Conservation (phyloP, 2,113 vertebrate genomes). For the Thamnophis sirtalis region DNA sequence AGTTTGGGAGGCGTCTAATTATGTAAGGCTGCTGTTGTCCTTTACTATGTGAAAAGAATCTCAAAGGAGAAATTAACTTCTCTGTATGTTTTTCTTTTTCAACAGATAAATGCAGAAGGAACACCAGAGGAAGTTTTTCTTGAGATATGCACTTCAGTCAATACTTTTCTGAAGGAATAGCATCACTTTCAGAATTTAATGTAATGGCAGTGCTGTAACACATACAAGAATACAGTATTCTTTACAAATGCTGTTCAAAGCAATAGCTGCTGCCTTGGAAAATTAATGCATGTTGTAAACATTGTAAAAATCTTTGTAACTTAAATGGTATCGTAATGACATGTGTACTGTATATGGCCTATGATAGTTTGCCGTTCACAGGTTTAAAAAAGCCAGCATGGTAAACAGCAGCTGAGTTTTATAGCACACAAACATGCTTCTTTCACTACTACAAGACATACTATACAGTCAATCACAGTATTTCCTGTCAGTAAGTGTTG, state of each 20-base stretch:
- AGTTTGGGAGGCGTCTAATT: background rate
- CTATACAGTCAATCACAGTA: slow-evolving; percentile 31
- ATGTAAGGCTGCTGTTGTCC: background rate
- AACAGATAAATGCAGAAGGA: slow-evolving; percentile 86
- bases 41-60: background rate
- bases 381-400: slow-evolving; percentile 30
- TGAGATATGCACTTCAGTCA: slow-evolving; percentile 80
- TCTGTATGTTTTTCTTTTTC: background rate
- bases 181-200: slow-evolving; percentile 25
- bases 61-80: background rate
- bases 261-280: slow-evolving; percentile 43
- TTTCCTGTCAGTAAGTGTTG: background rate
- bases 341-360: slow-evolving; percentile 11
- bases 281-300: slow-evolving; percentile 54
- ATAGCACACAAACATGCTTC: background rate
- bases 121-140: slow-evolving; percentile 83
- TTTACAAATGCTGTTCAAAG: slow-evolving; percentile 34
- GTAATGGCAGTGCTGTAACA: slow-evolving; percentile 10
- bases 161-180: slow-evolving; percentile 69
- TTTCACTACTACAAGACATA: background rate
- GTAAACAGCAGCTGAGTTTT: slow-evolving; percentile 36
- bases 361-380: background rate
- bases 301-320: background rate
- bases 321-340: slow-evolving; percentile 4
- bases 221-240: background rate